Evolutionary conservation across 2,113 vertebrate genomes (phyloP).

Genomic region (Ranitomeya variabilis): DNA sequence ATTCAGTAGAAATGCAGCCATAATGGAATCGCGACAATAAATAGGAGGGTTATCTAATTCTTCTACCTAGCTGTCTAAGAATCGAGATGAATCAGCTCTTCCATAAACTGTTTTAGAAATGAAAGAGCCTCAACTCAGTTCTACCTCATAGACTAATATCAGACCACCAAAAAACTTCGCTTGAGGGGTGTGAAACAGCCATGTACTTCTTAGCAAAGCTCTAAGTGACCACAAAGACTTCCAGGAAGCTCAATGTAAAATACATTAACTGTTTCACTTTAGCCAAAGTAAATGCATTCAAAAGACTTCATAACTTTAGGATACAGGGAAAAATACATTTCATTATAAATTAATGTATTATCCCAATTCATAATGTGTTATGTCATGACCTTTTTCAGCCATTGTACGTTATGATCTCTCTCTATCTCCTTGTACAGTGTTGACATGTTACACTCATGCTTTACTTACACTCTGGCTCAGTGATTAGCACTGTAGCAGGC

Average conservation of each 20-base stretch:
- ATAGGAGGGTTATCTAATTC: neutral
- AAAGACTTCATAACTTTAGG: neutral
- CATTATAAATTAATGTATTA: too few relatives aligned
- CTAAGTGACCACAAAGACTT: constrained; percentile 35
- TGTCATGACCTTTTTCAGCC: too few relatives aligned
- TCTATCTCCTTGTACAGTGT: too few relatives aligned
- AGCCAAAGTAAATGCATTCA: neutral
- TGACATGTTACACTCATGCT: too few relatives aligned
- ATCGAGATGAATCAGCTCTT: constrained; percentile 36
- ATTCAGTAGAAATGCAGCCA: neutral
- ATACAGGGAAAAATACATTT: neutral
- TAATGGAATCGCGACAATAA: neutral
- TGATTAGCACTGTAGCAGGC: too few relatives aligned
- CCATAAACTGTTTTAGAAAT: neutral
- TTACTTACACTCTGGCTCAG: too few relatives aligned
- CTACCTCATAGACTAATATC: neutral
- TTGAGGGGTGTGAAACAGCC: constrained; percentile 3
- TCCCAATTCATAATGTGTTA: too few relatives aligned
- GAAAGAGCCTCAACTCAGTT: neutral
- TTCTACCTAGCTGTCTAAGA: neutral
- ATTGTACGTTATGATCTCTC: too few relatives aligned
- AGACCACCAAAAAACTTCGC: constrained; percentile 6
- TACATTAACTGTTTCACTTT: neutral
- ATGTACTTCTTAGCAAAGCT: constrained; percentile 45
- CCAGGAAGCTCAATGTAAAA: constrained; percentile 29